Conservation (phyloP, 1,140 invertebrate genomes). For the Drosophila auraria region DNA sequence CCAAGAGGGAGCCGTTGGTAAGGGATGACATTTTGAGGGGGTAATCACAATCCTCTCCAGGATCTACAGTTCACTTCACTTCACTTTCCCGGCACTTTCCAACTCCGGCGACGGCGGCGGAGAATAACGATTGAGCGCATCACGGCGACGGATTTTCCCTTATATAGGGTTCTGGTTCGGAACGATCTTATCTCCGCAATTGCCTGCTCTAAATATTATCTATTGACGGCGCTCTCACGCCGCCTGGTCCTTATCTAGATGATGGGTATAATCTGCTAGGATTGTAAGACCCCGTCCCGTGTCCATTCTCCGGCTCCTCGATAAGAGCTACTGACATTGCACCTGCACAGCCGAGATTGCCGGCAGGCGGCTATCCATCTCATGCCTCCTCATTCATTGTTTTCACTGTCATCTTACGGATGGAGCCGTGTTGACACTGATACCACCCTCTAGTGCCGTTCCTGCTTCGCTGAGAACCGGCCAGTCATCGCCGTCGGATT, state of each 20-base stretch:
- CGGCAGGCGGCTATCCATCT: neutral
- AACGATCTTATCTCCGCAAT: neutral
- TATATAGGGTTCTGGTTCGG: conserved; percentile 27
- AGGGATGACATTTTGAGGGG: conserved; percentile 46
- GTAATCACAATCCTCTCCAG: neutral
- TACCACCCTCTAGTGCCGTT: neutral
- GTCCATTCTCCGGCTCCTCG: no score
- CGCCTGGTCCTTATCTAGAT: conserved; percentile 33
- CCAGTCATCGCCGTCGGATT: conserved; percentile 13
- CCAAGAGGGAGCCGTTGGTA: conserved; percentile 43
- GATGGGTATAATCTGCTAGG: neutral
- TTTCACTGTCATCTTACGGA: conserved; percentile 21
- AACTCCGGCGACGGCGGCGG: conserved; percentile 4
- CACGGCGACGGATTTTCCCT: neutral
- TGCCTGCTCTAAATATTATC: conserved; percentile 24
- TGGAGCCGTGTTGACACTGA: conserved; percentile 6
- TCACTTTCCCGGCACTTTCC: conserved; percentile 10
- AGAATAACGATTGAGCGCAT: conserved; percentile 31
- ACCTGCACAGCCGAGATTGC: conserved; percentile 7
- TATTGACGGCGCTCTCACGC: conserved; percentile 26
- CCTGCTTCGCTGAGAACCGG: conserved; percentile 7
- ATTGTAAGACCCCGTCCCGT: conserved; percentile 10
- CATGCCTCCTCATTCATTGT: conserved; percentile 39
- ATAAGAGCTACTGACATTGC: conserved; percentile 15
- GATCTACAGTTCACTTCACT: neutral